Conservation (phyloP, 2,797 vertebrate genomes). For the Lepilemur septentrionalis region DNA sequence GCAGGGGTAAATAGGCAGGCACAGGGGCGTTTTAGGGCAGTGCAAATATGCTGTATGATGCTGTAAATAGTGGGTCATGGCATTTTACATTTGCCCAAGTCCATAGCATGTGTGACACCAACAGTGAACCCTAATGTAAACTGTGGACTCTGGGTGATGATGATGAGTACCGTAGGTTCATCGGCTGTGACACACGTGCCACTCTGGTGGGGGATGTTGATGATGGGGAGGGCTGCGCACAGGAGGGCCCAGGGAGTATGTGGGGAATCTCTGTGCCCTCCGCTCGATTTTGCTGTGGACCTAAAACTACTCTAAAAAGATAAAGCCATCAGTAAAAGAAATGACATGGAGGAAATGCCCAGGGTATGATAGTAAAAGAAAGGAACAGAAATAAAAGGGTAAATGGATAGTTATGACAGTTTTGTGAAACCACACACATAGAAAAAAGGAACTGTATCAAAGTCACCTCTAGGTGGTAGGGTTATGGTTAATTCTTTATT, state of each 20-base stretch:
- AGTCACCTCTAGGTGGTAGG: not conserved
- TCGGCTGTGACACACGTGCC: not conserved
- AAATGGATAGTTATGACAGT: no score
- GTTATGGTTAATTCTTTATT: not conserved
- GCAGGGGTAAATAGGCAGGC: not conserved
- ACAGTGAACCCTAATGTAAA: not conserved
- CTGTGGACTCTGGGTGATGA: not conserved
- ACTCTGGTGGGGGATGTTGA: not conserved
- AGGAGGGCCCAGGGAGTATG: not conserved
- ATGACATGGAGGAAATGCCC: not conserved
- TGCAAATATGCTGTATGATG: no score
- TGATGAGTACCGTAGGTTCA: not conserved
- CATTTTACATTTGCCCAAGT: not conserved
- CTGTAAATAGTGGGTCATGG: no score
- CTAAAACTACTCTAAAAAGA: not conserved
- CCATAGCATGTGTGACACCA: not conserved
- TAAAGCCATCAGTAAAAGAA: not conserved
- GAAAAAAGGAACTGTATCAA: not conserved
- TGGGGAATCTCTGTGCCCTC: not conserved
- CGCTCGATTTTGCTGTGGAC: not conserved
- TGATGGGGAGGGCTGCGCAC: rapidly evolving
- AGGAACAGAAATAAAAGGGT: not conserved
- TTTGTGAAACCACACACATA: not conserved
- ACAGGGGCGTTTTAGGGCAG: not conserved
- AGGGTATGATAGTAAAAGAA: not conserved